phyloP scores from a whole-genome alignment of 2,113 vertebrate species.

The Xenopus borealis region DNA sequence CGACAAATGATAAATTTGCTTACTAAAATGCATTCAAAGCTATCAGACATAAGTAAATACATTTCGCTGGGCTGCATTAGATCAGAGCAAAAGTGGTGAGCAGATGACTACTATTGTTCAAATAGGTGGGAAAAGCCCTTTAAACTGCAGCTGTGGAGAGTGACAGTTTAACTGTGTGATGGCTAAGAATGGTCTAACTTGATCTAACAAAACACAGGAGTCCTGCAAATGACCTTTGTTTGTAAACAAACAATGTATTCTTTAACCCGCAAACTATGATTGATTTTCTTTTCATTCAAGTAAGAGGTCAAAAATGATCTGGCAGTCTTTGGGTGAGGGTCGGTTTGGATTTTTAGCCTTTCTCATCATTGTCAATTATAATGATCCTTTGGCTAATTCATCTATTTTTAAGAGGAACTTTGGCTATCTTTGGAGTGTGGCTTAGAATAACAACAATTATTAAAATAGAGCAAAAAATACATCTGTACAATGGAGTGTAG shows the following conservation, averaged over 20 bases:
- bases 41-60: too few relatives aligned
- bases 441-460: conserved; percentile 30
- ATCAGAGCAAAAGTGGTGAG: too few relatives aligned
- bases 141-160: conserved; percentile 73
- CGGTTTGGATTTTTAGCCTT: conserved; percentile 4
- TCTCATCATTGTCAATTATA: conserved; percentile 12
- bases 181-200: conserved; percentile 66
- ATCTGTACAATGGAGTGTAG: conserved; percentile 25
- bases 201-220: conserved; percentile 61
- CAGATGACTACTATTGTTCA: too few relatives aligned
- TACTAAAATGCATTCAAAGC: too few relatives aligned
- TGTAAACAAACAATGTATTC: conserved; percentile 41
- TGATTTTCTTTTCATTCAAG: conserved; percentile 18
- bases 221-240: conserved; percentile 58
- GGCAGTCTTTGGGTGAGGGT: conserved; percentile 5
- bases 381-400: conserved; percentile 23
- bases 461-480: conserved; percentile 33
- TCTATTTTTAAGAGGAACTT: conserved; percentile 46
- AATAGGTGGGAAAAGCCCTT: conserved; percentile 65
- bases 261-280: conserved; percentile 26
- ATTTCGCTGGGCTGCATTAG: too few relatives aligned
- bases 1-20: too few relatives aligned
- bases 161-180: conserved; percentile 56
- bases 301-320: conserved; percentile 25
- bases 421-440: conserved; percentile 31